Conservation (phyloP, 2,888 invertebrate species). For the Dexiosoma caninum region DNA sequence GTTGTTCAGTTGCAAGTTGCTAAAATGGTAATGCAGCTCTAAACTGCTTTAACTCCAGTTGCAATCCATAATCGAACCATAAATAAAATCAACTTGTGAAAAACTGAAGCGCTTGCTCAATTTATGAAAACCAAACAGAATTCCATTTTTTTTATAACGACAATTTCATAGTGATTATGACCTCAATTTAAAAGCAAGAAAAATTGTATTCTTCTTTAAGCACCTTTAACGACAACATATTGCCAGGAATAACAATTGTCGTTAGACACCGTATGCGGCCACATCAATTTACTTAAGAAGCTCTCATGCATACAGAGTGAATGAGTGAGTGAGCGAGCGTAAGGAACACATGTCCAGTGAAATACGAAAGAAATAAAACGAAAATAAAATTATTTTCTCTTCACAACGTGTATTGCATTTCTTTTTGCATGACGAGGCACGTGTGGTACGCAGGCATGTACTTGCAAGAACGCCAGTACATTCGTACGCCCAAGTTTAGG, state of each 20-base stretch:
- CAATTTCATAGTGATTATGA: slow-evolving; percentile 16
- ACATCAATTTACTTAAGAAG: slow-evolving; percentile 30
- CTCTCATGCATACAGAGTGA: slow-evolving; percentile 38
- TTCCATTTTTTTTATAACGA: slow-evolving; percentile 21
- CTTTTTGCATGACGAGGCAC: slow-evolving; percentile 55
- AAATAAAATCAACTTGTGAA: too few species aligned
- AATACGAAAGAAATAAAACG: neutral
- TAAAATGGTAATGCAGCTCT: too few species aligned
- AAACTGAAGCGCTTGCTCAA: too few species aligned
- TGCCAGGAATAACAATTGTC: slow-evolving; percentile 35
- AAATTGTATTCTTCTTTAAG: neutral
- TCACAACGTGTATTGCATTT: slow-evolving; percentile 25
- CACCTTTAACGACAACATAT: neutral
- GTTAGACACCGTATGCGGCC: slow-evolving; percentile 16
- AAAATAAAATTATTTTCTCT: slow-evolving; percentile 11
- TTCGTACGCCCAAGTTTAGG: slow-evolving; percentile 28
- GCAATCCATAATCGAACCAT: too few species aligned
- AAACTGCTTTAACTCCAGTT: too few species aligned
- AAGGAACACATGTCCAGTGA: slow-evolving; percentile 19
- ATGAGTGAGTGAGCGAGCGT: too few species aligned
- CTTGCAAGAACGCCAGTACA: neutral
- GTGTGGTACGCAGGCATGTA: slow-evolving; percentile 45
- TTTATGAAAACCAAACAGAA: too few species aligned
- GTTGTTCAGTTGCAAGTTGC: too few species aligned
- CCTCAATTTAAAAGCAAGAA: slow-evolving; percentile 8